Conservation (phyloP, 2,113 vertebrate species). For the Oenanthe oenanthe region DNA sequence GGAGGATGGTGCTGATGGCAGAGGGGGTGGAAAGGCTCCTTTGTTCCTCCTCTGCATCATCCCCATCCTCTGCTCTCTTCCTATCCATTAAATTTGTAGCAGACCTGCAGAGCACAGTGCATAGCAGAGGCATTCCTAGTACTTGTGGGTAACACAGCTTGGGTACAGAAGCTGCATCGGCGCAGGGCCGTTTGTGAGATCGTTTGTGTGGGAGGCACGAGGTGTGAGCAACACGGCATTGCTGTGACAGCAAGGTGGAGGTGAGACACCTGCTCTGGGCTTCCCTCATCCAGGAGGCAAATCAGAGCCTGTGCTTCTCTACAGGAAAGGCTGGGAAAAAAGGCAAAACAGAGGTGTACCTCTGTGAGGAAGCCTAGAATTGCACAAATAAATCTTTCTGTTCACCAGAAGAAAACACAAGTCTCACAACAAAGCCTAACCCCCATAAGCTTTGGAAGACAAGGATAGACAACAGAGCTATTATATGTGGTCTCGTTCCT, state of each 20-base stretch:
- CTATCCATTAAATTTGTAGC: neutral
- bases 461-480: neutral
- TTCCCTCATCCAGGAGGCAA: neutral
- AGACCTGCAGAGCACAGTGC: neutral
- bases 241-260: neutral
- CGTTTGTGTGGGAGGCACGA: rapidly evolving
- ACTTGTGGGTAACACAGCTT: neutral
- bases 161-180: neutral
- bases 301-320: neutral
- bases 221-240: rapidly evolving
- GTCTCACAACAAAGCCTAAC: neutral
- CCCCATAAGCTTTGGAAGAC: neutral
- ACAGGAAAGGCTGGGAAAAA: neutral
- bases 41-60: neutral
- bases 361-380: neutral
- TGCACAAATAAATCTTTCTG: neutral
- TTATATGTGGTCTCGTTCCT: neutral
- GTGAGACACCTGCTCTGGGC: neutral
- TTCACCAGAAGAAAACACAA: neutral
- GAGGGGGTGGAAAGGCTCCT: neutral
- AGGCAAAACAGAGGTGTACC: neutral
- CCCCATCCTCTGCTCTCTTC: neutral
- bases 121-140: neutral
- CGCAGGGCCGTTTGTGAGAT: neutral
- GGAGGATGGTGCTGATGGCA: neutral